Evolutionary conservation across 2,888 invertebrate genomes (phyloP), one percentile per base, ranked within the genome.

Genomic region (Crepidodera aurea): DNA sequence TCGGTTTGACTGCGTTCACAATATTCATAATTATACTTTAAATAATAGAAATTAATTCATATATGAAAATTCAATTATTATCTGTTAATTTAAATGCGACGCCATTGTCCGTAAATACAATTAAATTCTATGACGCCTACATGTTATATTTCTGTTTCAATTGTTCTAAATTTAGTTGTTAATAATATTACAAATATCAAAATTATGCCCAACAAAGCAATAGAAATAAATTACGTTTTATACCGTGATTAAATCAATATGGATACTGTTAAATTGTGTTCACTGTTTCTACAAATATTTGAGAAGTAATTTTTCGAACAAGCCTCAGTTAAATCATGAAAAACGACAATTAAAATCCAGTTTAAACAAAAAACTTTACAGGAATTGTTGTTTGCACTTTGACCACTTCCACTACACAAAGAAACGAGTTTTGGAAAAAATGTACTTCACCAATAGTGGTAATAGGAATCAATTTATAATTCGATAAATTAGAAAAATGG

Each of bases 231-330:
- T 10, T 7, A 32, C 32, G 7, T 32, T 10, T 32, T 64, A 65
- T 46, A 40, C 8, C 8, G 12, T 10, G 51, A 64, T 62, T 67
- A n/a, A n/a, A n/a, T n/a, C n/a, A n/a, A n/a, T n/a, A n/a, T n/a
- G n/a, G n/a, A n/a, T n/a, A n/a, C n/a, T n/a, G n/a, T n/a, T n/a
- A n/a, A n/a, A n/a, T n/a, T n/a, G n/a, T n/a, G n/a, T n/a, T n/a
- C n/a, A n/a, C n/a, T n/a, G n/a, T n/a, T n/a, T n/a, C n/a, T n/a
- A n/a, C n/a, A n/a, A n/a, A n/a, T n/a, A n/a, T n/a, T n/a, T n/a
- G n/a, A n/a, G n/a, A n/a, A n/a, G n/a, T n/a, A n/a, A n/a, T n/a
- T n/a, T n/a, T n/a, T n/a, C n/a, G n/a, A n/a, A n/a, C n/a, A n/a
- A n/a, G n/a, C n/a, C n/a, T n/a, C n/a, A n/a, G n/a, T n/a, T n/a